Evolutionary conservation across 2,113 vertebrate species (phyloP), one percentile per base, ranked within the genome.

Genomic region (Laticauda laticaudata): DNA sequence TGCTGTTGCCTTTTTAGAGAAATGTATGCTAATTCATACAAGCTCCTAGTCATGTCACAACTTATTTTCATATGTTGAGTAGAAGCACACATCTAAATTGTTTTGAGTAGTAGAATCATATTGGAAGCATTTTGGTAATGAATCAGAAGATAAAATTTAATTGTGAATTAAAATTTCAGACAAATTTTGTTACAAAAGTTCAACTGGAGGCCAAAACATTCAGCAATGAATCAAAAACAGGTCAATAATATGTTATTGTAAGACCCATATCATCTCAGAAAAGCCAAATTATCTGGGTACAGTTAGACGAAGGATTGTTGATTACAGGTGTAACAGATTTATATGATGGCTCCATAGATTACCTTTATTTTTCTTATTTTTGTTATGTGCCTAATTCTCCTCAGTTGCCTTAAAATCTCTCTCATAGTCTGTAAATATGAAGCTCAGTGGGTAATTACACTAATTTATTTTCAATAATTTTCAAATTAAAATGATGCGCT

Each of bases 391-490:
- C 51, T 21, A 54, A 39, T 53, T 88, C 34, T 89, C 61, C 61
- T 95, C 0, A 53, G 92, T 95, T 96, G 86, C 91, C 88, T 90
- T 94, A 93, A 95, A 96, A 92, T 92, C 20, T 94, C 48, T 93
- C 91, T 94, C 18, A 20, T 20, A 93, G 91, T 90, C 95, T 92
- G 61, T 86, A 92, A 91, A 91, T 87, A 18, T 26, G 86, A 93
- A 56, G 93, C 93, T 95, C 87, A 69, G 92, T 81, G 88, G 95
- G 95, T 97, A 96, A 96, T 96, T 94, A 57, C 59, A 29, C 90
- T 94, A 95, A 96, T 95, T 96, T 96, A 93, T 96, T 95, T 97
- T 86, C 86, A 96, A 96, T 96, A 96, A 95, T 96, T 97, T 96
- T 96, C 94, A 96, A 95, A 96, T 96, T 96, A 96, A 96, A 96